These are phyloP conservation scores for Agelastica alni DNA, from an alignment of 2,888 invertebrate genomes.

Conservation along the genomic window DNA sequence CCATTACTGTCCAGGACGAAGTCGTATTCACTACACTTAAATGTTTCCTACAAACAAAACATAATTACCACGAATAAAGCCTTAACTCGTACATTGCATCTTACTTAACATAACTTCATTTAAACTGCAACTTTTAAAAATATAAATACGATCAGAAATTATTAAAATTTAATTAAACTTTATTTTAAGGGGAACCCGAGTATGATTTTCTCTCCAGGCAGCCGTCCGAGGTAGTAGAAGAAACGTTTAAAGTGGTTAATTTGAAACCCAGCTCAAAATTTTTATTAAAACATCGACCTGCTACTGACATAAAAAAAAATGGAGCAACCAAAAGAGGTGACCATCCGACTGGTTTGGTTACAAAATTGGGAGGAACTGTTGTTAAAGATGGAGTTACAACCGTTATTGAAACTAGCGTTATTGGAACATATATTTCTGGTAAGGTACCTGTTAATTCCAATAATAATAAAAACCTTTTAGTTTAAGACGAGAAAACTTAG, in stretches of 20 bases:
- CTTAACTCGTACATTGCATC: no score
- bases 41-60: no score
- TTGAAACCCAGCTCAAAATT: constrained; percentile 70
- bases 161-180: background rate
- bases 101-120: no score
- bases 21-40: no score
- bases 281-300: constrained; percentile 58
- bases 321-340: constrained; percentile 60
- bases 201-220: constrained; percentile 85
- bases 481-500: no score
- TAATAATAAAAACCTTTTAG: no score
- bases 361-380: constrained; percentile 80
- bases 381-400: constrained; percentile 83
- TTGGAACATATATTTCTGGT: constrained; percentile 61
- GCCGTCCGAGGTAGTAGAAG: constrained; percentile 82
- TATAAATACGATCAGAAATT: no score
- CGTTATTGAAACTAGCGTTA: constrained; percentile 86
- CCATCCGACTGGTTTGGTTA: constrained; percentile 79
- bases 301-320: constrained; percentile 50
- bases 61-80: no score
- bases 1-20: no score
- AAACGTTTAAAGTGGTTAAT: constrained; percentile 83
- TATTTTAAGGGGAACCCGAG: constrained; percentile 68
- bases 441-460: background rate
- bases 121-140: no score